Evolutionary conservation across 23 tunicate species (phyloP), one percentile per base, ranked within the genome.

Genomic region (Corella eumyota): DNA sequence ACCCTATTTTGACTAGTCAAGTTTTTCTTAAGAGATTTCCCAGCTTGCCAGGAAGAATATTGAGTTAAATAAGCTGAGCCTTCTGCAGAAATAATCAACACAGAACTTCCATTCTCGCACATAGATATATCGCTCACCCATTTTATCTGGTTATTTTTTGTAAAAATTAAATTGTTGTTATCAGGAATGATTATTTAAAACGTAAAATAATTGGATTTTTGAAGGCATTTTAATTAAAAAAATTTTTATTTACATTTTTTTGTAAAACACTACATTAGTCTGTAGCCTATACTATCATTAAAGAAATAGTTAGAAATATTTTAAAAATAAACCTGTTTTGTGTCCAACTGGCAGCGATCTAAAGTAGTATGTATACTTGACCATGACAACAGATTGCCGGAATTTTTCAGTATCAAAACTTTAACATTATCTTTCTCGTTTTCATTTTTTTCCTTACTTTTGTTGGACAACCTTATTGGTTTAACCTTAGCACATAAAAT

Each of bases 361-460:
- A 73, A 29, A 6, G 81, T 58, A 0, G 52, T 25, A 34, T 78
- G 77, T 15, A 63, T 46, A 9, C 67, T 67, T 27, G 33, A 37
- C 96, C 96, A 88, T n/a, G 88, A 79, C 17, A 78, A 34, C 24
- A 88, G 20, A 49, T 88, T 73, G 20, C 96, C 96, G 47, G 76
- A 55, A 22, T 72, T 88, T 45, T 88, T 88, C 40, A 74, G 57
- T 4, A 88, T 50, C 49, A 88, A 26, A 29, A 88, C 68, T 40
- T 50, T 48, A 4, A 66, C 50, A 19, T 59, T 58, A n/a, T 44
- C 25, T 24, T 71, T 38, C 25, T 71, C 59, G n/a, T 24, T 34
- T 2, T 59, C 54, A 17, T 45, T 60, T 5, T 62, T 52, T 17
- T 62, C 68, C 23, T 51, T 51, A 6, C 22, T 11, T 19, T 51